Percentiles rank a stretch among this genome's conserved stretches.
phyloP scores from a whole-genome alignment of 2,113 vertebrate species.

The Lates calcarifer region DNA sequence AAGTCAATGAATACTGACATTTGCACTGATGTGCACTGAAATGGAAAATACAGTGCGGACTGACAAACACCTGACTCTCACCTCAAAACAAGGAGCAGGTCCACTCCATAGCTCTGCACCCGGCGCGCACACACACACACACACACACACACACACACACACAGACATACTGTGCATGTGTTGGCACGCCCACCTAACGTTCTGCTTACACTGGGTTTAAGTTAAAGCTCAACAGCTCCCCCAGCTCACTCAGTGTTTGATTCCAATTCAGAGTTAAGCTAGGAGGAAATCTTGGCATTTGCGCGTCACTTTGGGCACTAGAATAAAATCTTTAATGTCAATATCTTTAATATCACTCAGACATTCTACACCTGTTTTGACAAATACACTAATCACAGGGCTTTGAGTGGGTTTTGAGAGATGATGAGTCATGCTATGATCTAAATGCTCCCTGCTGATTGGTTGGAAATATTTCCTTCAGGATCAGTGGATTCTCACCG shows the following conservation, averaged over 20 bases:
- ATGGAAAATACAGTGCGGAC: constrained; percentile 60
- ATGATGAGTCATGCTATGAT: background rate
- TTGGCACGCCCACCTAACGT: background rate
- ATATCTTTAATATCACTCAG: background rate
- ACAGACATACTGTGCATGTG: background rate
- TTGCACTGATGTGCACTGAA: constrained; percentile 76
- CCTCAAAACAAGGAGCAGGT: constrained; percentile 49
- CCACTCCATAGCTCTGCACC: constrained; percentile 1
- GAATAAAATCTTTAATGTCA: constrained; percentile 3
- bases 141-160: background rate
- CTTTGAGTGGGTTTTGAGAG: background rate
- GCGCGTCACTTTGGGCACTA: background rate
- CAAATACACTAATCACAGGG: background rate
- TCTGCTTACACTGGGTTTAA: background rate
- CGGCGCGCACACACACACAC: background rate
- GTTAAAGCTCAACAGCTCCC: background rate
- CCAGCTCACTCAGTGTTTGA: background rate
- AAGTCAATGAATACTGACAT: constrained; percentile 71
- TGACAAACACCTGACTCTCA: constrained; percentile 69
- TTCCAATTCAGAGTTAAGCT: background rate
- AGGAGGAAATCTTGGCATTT: background rate
- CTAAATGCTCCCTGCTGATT: constrained; percentile 1
- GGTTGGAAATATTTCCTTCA: background rate
- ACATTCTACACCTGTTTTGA: background rate
- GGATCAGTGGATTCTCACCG: background rate